A percentile compares a stretch with the other conserved stretches of the same genome.
Evolutionary conservation across 2,888 invertebrate species (phyloP).

Genomic region (Craniophora ligustri): DNA sequence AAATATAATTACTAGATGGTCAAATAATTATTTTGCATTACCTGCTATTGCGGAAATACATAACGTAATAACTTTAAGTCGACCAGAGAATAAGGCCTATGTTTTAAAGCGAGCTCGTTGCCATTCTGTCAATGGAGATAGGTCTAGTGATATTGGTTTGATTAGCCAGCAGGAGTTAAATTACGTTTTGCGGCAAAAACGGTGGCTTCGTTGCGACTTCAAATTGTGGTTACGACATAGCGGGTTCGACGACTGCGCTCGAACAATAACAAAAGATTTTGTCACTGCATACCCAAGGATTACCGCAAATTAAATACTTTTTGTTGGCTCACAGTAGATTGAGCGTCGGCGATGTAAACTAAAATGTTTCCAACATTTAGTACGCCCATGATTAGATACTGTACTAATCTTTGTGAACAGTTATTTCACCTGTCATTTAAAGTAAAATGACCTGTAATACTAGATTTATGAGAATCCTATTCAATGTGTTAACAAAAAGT

Average conservation of each 20-base stretch:
- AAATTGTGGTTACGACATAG: slow-evolving; percentile 67
- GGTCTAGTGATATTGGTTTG: slow-evolving; percentile 55
- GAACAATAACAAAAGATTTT: slow-evolving; percentile 60
- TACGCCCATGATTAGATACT: not conserved
- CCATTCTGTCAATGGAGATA: not conserved
- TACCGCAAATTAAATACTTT: slow-evolving; percentile 35
- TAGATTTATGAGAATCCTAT: too few species aligned
- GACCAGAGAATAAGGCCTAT: slow-evolving; percentile 15
- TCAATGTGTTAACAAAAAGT: too few species aligned
- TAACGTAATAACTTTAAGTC: slow-evolving; percentile 25
- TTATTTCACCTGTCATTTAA: too few species aligned
- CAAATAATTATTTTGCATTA: slow-evolving; percentile 48
- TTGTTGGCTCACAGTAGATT: slow-evolving; percentile 36
- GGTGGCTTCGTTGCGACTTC: slow-evolving; percentile 61
- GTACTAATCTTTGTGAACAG: too few species aligned
- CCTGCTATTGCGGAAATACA: slow-evolving; percentile 46
- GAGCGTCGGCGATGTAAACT: not conserved
- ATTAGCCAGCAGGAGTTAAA: slow-evolving; percentile 65
- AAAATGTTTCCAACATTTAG: not conserved
- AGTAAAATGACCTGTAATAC: too few species aligned
- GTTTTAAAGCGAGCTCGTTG: not conserved
- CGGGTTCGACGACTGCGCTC: slow-evolving; percentile 67
- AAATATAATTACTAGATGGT: slow-evolving; percentile 27
- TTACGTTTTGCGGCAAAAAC: slow-evolving; percentile 72
- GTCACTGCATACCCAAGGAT: slow-evolving; percentile 47